Base-by-base conservation (phyloP, 2,797 vertebrate species). In the Champsocephalus gunnari region DNA sequence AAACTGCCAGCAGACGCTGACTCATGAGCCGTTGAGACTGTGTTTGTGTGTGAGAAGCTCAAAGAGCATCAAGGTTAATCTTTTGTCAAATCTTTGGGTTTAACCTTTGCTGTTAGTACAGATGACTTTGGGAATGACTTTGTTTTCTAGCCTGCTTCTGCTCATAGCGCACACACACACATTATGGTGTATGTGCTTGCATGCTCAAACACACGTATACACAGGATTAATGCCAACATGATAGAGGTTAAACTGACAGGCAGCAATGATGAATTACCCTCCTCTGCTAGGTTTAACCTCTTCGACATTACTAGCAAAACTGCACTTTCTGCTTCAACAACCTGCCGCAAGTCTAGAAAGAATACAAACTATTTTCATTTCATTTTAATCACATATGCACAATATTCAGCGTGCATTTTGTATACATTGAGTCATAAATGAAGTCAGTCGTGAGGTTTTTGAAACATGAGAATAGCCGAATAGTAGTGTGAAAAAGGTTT, bases 11-110 rank as follows among this genome's bases (percentile, higher is more conserved):
- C 60, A 16, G 57, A 38, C 32, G 79, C 83, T 73, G 75, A 83
- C 50, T 84, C 79, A 80, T 57, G 65, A 63, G 72, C 11, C 60
- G 1, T 17, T 0, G 41, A 63, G 55, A 67, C 47, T 60, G 13
- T 14, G 60, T 71, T 54, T 50, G 56, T 69, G 76, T 49, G 17
- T 17, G 65, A 67, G 82, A 55, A 49, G 67, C 70, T 60, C 10
- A 6, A 24, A 19, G 71, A 74, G 47, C 63, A 74, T 43, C 19
- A 19, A 84, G 80, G 83, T 73, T 68, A 73, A 83, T 83, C 72
- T 83, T 68, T 44, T 75, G 54, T 75, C 51, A 76, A 24, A 75
- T 79, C 79, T 69, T 77, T 54, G 44, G 47, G 48, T 64, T 77
- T 80, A 76, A 78, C 69, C 79, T 79, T 72, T 61, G 77, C 73